These are phyloP conservation scores for Leistus spinibarbis DNA, from an alignment of 2,888 invertebrate species.

Conservation along the genomic window DNA sequence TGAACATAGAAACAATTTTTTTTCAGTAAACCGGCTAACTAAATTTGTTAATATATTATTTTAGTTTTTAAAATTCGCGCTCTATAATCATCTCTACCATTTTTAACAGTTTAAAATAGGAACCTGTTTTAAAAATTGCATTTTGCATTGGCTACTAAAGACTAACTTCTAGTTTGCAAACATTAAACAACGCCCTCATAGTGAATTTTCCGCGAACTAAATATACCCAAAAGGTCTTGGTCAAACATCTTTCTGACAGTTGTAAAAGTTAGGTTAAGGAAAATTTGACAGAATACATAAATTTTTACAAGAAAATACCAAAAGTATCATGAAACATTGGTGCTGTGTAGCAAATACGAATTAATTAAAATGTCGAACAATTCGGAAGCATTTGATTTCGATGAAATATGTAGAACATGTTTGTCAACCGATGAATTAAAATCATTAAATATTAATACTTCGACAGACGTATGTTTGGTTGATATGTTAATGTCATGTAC, in stretches of 20 bases:
- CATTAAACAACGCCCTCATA: no score
- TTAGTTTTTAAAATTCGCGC: no score
- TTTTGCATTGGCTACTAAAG: no score
- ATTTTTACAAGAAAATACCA: not conserved
- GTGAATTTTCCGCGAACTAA: no score
- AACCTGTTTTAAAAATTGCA: no score
- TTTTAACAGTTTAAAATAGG: no score
- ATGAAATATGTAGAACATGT: not conserved
- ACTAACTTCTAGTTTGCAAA: no score
- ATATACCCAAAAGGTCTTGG: no score
- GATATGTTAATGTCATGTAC: not conserved
- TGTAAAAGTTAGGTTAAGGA: not conserved
- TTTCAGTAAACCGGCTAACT: no score
- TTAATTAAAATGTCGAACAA: not conserved
- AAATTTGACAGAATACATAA: not conserved
- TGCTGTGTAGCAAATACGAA: not conserved
- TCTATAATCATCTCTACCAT: no score
- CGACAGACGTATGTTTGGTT: conserved; percentile 1
- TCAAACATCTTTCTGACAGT: not conserved
- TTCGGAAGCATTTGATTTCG: not conserved
- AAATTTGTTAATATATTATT: no score
- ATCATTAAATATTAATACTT: not conserved
- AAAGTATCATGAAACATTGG: not conserved
- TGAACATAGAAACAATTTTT: no score
- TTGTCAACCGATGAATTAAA: not conserved